These are phyloP conservation scores for Vidua chalybeata DNA, from an alignment of 2,113 vertebrate genomes.

Conservation along the genomic window DNA sequence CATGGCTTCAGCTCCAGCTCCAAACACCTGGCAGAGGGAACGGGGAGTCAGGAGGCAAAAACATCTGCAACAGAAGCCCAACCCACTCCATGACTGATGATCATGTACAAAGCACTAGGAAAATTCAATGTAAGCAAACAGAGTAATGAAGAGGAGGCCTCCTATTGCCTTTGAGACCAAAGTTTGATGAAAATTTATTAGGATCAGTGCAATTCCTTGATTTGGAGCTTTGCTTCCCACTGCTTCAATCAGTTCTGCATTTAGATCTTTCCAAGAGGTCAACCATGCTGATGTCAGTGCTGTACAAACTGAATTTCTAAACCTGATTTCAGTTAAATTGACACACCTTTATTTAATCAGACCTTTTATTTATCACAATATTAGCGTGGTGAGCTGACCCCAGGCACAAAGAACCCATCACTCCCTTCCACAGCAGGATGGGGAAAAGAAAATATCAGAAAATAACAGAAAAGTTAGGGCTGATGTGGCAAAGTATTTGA, in stretches of 20 bases:
- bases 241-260: neutral
- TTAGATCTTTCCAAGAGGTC: neutral
- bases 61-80: neutral
- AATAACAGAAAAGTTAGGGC: neutral
- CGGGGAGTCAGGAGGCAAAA: neutral
- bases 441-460: neutral
- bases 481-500: neutral
- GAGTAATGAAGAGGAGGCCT: neutral
- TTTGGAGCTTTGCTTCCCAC: neutral
- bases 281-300: neutral
- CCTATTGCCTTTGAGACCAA: neutral
- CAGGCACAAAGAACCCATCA: neutral
- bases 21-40: neutral
- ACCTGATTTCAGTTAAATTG: neutral
- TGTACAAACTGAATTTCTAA: neutral
- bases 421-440: neutral
- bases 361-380: neutral
- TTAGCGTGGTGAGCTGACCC: neutral
- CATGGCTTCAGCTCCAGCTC: conserved; percentile 19
- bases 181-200: neutral
- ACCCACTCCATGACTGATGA: too few species aligned
- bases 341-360: neutral
- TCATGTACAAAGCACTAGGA: neutral
- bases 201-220: neutral
- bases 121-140: neutral